phyloP scores from a whole-genome alignment of 1,140 invertebrate species.

The Drosophila neocordata region DNA sequence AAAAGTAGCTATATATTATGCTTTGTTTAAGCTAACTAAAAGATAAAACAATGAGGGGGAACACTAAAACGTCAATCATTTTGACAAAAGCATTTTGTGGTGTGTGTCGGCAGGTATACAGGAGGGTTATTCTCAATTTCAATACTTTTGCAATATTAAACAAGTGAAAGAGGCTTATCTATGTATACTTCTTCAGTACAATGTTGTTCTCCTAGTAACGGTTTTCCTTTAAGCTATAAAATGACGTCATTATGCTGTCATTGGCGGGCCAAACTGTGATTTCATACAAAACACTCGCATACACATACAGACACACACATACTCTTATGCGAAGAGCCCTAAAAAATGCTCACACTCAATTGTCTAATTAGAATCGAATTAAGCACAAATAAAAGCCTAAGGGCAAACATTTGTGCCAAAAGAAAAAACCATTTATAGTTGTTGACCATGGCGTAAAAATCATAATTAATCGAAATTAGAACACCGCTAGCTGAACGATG shows the following conservation, averaged over 20 bases:
- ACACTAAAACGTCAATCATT: constrained; percentile 65
- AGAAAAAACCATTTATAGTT: constrained; percentile 55
- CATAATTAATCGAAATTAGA: constrained; percentile 77
- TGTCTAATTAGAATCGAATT: constrained; percentile 74
- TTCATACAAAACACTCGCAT: constrained; percentile 31
- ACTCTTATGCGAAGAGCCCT: constrained; percentile 15
- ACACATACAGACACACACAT: constrained; percentile 16
- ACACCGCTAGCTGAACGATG: constrained; percentile 65
- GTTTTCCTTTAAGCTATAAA: constrained; percentile 10
- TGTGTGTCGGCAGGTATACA: constrained; percentile 22
- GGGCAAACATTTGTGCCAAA: constrained; percentile 43
- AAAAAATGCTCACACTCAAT: constrained; percentile 40
- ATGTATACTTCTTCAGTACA: neutral
- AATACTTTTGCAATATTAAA: too few species aligned
- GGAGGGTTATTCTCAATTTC: too few species aligned
- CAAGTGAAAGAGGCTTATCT: too few species aligned
- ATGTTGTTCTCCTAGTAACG: constrained; percentile 25
- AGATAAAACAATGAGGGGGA: constrained; percentile 29
- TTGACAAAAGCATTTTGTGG: constrained; percentile 24
- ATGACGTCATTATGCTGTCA: constrained; percentile 53
- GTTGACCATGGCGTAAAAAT: constrained; percentile 49
- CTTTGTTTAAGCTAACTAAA: constrained; percentile 58
- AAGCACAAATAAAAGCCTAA: constrained; percentile 39
- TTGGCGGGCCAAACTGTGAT: constrained; percentile 43
- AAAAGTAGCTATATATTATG: constrained; percentile 53